phyloP scores from a whole-genome alignment of 2,888 invertebrate species.

The Idaea biselata region DNA sequence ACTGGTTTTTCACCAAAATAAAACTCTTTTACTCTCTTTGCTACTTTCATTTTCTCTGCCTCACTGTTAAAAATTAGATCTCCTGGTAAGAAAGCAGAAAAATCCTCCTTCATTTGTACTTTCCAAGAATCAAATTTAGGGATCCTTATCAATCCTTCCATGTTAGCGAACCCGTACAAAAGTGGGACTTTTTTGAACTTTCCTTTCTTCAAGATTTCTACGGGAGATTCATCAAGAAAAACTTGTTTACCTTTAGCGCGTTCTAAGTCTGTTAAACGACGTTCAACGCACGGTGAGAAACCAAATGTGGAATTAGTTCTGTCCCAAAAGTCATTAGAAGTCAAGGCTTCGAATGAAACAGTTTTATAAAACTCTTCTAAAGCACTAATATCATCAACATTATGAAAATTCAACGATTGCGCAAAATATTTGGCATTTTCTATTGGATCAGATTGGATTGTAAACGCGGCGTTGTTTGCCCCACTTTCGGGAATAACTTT shows the following conservation, averaged over 20 bases:
- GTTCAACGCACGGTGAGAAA: not conserved
- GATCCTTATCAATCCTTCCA: constrained; percentile 40
- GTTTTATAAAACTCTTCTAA: constrained; percentile 50
- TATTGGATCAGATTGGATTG: constrained; percentile 43
- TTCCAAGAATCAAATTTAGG: constrained; percentile 30
- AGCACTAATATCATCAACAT: constrained; percentile 38
- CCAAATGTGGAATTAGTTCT: constrained; percentile 26
- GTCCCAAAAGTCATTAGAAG: constrained; percentile 25
- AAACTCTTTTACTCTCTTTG: constrained; percentile 29
- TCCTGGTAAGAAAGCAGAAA: constrained; percentile 36
- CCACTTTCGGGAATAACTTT: constrained; percentile 49
- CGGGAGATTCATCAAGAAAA: constrained; percentile 45
- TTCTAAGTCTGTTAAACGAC: not conserved
- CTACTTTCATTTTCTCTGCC: constrained; percentile 24
- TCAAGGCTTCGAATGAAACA: constrained; percentile 34
- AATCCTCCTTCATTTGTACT: constrained; percentile 35
- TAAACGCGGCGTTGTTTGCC: constrained; percentile 30
- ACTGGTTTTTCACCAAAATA: constrained; percentile 37
- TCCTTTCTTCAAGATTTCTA: constrained; percentile 40
- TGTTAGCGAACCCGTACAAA: constrained; percentile 46
- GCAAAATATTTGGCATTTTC: constrained; percentile 41
- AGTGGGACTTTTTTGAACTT: constrained; percentile 43
- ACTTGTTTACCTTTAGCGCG: constrained; percentile 18
- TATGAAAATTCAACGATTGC: constrained; percentile 30
- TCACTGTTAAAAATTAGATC: constrained; percentile 29